Evolutionary conservation across 2,888 invertebrate species (phyloP).

Genomic region (Vanessa cardui): DNA sequence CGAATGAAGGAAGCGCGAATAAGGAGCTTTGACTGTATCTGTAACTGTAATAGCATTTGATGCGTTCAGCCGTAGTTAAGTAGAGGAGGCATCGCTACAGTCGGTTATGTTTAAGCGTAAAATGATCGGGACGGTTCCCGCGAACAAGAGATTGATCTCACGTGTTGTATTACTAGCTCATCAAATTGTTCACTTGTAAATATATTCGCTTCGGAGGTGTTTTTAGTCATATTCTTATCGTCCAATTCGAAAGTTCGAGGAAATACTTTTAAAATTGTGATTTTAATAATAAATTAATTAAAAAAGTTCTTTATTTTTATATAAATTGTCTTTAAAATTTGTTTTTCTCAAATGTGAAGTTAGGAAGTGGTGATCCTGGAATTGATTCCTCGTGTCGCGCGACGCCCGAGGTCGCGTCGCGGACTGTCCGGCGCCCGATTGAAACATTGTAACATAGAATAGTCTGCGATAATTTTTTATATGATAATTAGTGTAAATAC

Average conservation of each 20-base stretch:
- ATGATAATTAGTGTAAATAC: conserved; percentile 29
- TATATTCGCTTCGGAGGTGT: background rate
- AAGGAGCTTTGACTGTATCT: too few species aligned
- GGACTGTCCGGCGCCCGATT: background rate
- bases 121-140: background rate
- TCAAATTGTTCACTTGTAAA: background rate
- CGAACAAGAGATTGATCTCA: conserved; percentile 8
- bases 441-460: conserved; percentile 5
- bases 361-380: background rate
- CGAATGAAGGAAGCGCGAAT: too few species aligned
- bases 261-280: conserved; percentile 1
- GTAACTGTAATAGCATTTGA: too few species aligned
- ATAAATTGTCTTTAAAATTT: background rate
- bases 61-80: background rate
- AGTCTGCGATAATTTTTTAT: conserved; percentile 17
- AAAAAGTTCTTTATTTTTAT: conserved; percentile 1
- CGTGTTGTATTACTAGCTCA: background rate
- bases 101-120: background rate
- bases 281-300: conserved; percentile 5
- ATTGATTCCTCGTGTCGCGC: conserved; percentile 1
- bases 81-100: background rate
- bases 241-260: background rate
- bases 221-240: background rate
- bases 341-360: background rate
- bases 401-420: background rate